Evolutionary conservation across 2,113 vertebrate genomes (phyloP).

Genomic region (Apus apus): DNA sequence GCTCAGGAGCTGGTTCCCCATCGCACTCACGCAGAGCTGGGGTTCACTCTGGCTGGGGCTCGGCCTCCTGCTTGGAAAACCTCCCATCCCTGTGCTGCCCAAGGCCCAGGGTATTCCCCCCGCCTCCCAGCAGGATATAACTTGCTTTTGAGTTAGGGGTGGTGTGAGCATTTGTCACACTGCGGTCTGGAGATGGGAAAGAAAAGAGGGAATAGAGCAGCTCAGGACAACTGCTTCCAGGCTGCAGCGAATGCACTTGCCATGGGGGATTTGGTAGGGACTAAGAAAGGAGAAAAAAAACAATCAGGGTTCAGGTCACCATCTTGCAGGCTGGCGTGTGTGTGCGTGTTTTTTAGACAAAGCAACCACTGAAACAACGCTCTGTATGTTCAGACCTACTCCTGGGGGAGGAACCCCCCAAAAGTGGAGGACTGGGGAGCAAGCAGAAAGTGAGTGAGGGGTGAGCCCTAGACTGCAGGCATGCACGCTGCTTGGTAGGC

Average conservation of each 20-base stretch:
- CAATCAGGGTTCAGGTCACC: accelerated
- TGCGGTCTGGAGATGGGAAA: accelerated
- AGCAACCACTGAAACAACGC: neutral
- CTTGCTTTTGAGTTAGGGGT: neutral
- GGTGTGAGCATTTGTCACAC: accelerated
- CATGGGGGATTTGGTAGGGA: neutral
- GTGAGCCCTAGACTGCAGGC: neutral
- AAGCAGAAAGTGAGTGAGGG: neutral
- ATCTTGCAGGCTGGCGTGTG: accelerated
- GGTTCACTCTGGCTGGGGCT: neutral
- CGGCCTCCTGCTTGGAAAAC: neutral
- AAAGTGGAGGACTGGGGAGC: neutral
- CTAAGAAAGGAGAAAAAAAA: neutral
- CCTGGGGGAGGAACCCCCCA: neutral
- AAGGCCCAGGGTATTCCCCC: neutral
- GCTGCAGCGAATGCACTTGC: neutral
- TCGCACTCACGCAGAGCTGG: accelerated
- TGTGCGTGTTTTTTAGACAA: neutral
- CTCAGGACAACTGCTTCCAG: neutral
- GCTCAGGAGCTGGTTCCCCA: neutral
- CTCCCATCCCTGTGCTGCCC: accelerated
- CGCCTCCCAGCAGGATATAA: neutral
- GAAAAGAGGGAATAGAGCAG: neutral
- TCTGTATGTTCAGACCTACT: accelerated
- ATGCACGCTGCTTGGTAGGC: neutral